Evolutionary conservation across 2,113 vertebrate genomes (phyloP), one percentile per base, ranked within the genome.

Genomic region (Natator depressus): DNA sequence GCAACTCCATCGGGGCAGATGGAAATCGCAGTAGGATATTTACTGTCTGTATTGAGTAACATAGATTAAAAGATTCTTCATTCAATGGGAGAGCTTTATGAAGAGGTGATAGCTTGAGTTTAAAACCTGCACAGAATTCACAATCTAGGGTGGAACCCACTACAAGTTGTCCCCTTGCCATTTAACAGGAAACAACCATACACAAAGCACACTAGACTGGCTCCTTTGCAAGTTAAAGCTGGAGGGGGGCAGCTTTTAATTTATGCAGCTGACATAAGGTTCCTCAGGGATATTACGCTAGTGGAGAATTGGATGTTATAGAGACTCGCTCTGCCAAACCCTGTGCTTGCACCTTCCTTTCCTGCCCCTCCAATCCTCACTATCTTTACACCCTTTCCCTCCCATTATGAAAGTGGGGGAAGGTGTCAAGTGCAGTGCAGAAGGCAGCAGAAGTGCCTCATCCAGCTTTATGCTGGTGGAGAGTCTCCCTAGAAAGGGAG

Each of bases 401-500:
- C 72, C 42, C 4, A 5, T 46, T 76, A 69, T 47, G 22, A 46
- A 42, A 24, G 22, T 25, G 11, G 42, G 42, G 42, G 42, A 76
- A 76, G 22, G 42, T 25, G 38, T 76, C 11, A 4, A 82, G 53
- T 76, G 75, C 22, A 42, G 38, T 46, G 10, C 53, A 82, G 53
- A 53, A 54, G 50, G 51, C 51, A 35, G 49, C 2, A 20, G 14
- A 84, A 5, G 5, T 59, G 35, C n/a, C 69, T 75, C 69, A 20
- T 19, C 17, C n/a, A 38, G 10, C 72, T 25, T 38, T 42, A 46
- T 75, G 72, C 20, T 42, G 13, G 11, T 76, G 6, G 75, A 0
- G 50, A 20, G 17, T 1, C 8, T 76, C 5, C 7, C 87, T 5
- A 1, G 2, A 2, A 3, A n/a, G 13, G 20, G 47, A 76, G 14